Base-by-base conservation (phyloP, 2,797 vertebrate genomes). In the Spinibarbus caldwelli region DNA sequence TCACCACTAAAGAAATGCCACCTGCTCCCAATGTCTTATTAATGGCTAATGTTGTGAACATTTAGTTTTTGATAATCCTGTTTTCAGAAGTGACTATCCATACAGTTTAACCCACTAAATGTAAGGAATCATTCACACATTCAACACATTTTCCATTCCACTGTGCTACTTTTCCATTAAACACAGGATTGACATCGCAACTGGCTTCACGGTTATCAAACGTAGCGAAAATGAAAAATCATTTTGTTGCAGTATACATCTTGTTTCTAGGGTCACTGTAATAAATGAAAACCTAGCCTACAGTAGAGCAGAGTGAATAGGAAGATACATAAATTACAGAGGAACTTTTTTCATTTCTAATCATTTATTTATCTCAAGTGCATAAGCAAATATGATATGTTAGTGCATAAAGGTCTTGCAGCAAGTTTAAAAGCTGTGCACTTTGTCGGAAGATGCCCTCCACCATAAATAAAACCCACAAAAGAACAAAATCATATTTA, bases 361-460 rank as follows among this genome's bases (percentile, higher is more conserved):
- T 71, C 73, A 90, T 90, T 88, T 90, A 88, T 90, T 88, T 84
- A 87, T 87, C 85, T 89, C 83, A 90, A 89, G 84, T 90, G 88
- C 88, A 87, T 89, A 90, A 90, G 89, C 88, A 90, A 90, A 88
- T 87, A 89, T 90, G 88, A 89, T 90, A 88, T 89, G 89, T 90
- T 84, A 88, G 84, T 86, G 87, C 86, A 70, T 86, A 90, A 90
- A 87, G 84, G 73, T 85, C 83, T 87, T 88, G 88, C 88, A 87
- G 86, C 88, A 85, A 49, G 73, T 85, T 83, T 84, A 76, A 86
- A 87, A 89, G 88, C 88, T 87, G 83, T 85, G 86, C 88, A 90
- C 85, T 85, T 85, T 62, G 84, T 88, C 21, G 43, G 85, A 79
- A 84, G 87, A 80, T 86, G 84, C 78, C 85, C 80, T 80, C 83